phyloP scores from a whole-genome alignment of 2,797 vertebrate genomes.

The Arctocebus calabarensis region DNA sequence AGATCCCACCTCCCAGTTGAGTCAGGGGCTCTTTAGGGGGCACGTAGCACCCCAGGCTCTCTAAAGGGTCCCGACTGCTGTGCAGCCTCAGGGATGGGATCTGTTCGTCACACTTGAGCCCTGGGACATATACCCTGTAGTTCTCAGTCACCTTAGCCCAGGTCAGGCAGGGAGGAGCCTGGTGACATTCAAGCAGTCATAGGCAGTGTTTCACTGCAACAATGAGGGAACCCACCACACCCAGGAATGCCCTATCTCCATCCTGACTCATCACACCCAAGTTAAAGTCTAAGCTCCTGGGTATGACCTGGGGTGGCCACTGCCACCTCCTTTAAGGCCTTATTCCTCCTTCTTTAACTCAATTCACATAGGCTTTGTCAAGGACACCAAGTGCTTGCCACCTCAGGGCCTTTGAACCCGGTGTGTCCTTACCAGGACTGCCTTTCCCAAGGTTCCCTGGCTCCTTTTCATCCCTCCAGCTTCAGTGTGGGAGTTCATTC shows the following conservation, averaged over 20 bases:
- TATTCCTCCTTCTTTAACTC: not conserved
- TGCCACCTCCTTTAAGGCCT: not conserved
- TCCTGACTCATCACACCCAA: not conserved
- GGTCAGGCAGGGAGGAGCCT: not conserved
- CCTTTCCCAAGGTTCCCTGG: not conserved
- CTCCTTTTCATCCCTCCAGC: not conserved
- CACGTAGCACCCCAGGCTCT: not conserved
- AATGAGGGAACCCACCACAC: not conserved
- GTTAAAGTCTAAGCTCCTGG: not conserved
- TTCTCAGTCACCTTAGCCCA: not conserved
- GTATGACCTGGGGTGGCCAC: not conserved
- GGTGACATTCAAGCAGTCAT: not conserved
- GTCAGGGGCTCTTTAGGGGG: not conserved
- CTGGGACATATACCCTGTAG: no score
- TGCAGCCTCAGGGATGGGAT: not conserved
- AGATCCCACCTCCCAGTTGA: not conserved
- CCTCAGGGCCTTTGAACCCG: not conserved
- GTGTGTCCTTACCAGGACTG: not conserved
- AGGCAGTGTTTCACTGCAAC: not conserved
- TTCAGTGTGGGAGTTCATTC: not conserved
- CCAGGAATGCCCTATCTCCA: not conserved
- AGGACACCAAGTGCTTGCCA: not conserved
- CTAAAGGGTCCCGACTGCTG: not conserved
- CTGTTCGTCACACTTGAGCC: not conserved
- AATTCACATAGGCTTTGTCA: not conserved